Percentiles rank a stretch among this genome's conserved stretches.
These are phyloP conservation scores for Netelia fuscicornis DNA, from an alignment of 2,888 invertebrate genomes.

Conservation along the genomic window DNA sequence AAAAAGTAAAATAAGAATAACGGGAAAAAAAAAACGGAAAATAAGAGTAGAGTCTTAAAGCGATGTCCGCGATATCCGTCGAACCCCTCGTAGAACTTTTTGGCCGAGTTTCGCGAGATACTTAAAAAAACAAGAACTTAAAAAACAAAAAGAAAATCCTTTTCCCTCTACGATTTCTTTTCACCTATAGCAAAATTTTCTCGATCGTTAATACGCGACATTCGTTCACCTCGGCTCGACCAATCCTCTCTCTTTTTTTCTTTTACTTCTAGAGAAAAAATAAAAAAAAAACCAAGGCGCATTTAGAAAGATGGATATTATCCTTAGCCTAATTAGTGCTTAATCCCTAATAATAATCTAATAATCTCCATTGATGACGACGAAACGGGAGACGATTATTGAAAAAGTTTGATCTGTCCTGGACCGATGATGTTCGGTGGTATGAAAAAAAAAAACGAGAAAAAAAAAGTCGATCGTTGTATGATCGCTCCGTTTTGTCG, in stretches of 20 bases:
- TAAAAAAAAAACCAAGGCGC: conserved; percentile 67
- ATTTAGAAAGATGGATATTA: conserved; percentile 68
- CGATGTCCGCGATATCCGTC: conserved; percentile 19
- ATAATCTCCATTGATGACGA: conserved; percentile 83
- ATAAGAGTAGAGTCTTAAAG: conserved; percentile 29
- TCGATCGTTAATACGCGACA: conserved; percentile 58
- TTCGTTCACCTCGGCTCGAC: conserved; percentile 73
- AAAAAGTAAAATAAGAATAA: conserved; percentile 54
- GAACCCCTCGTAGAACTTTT: conserved; percentile 2
- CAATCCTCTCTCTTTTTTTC: conserved; percentile 55
- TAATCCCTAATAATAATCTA: conserved; percentile 77
- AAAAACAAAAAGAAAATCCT: conserved; percentile 26
- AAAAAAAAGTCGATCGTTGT: conserved; percentile 32
- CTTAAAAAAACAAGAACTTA: neutral
- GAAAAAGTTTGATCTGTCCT: conserved; percentile 17
- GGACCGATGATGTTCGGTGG: conserved; percentile 57
- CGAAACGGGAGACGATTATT: conserved; percentile 52
- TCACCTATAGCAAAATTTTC: conserved; percentile 51
- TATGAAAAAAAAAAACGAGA: neutral
- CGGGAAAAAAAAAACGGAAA: conserved; percentile 18
- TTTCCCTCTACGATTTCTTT: conserved; percentile 27
- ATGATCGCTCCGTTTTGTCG: conserved; percentile 71
- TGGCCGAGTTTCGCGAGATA: conserved; percentile 17
- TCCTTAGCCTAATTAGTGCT: conserved; percentile 66
- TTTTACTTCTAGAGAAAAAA: conserved; percentile 30